A percentile compares a stretch with the other conserved stretches of the same genome.
Conservation (phyloP, 1,140 invertebrate genomes). For the Callitettix versicolor region DNA sequence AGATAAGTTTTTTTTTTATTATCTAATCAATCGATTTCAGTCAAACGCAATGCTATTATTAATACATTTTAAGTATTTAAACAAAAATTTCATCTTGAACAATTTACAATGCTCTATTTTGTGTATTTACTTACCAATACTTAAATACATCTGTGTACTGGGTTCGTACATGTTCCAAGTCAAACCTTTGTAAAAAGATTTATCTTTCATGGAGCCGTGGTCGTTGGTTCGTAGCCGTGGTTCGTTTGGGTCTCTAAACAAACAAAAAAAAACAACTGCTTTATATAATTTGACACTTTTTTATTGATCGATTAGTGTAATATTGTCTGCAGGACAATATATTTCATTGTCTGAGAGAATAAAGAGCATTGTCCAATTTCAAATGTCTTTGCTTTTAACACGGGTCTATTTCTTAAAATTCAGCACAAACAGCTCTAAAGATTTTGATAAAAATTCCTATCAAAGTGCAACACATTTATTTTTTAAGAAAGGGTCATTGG, state of each 20-base stretch:
- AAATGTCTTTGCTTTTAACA: not conserved
- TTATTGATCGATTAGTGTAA: not conserved
- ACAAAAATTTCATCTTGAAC: too few species aligned
- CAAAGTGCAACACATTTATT: too few species aligned
- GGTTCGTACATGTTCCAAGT: constrained; percentile 62
- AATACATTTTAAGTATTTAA: too few species aligned
- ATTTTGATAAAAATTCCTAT: not conserved
- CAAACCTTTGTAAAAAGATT: not conserved
- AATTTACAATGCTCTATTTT: too few species aligned
- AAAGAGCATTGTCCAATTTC: not conserved
- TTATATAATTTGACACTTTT: not conserved
- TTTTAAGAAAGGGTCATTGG: too few species aligned
- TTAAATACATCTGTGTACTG: constrained; percentile 62
- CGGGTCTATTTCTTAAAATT: not conserved
- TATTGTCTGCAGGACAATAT: not conserved
- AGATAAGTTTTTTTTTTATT: too few species aligned
- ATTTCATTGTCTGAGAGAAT: not conserved
- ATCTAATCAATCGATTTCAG: too few species aligned
- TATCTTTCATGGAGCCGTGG: not conserved
- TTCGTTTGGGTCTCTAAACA: not conserved
- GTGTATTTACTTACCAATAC: constrained; percentile 55
- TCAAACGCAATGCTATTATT: too few species aligned
- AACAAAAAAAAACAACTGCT: not conserved
- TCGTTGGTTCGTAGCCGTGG: not conserved
- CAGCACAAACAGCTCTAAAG: not conserved